These are phyloP conservation scores for Micropoecilia bifurca DNA, from an alignment of 2,797 vertebrate genomes.

Conservation along the genomic window DNA sequence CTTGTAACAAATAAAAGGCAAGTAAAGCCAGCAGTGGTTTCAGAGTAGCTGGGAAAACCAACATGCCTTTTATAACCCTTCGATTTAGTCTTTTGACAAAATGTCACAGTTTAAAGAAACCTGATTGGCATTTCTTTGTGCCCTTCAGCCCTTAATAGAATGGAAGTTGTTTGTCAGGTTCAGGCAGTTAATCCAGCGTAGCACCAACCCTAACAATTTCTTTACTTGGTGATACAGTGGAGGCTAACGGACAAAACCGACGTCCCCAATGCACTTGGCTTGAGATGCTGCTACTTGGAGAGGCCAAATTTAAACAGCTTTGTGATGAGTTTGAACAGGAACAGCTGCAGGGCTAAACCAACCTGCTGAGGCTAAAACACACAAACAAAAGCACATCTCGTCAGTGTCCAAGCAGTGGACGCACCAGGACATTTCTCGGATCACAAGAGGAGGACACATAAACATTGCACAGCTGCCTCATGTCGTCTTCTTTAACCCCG, in stretches of 20 bases:
- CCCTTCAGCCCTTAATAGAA: constrained; percentile 2
- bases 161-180: background rate
- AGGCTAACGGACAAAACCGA: constrained; percentile 35
- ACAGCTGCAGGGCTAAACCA: constrained; percentile 78
- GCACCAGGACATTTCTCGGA: constrained; percentile 71
- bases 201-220: constrained; percentile 22
- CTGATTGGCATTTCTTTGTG: constrained; percentile 32
- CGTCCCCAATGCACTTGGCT: constrained; percentile 38
- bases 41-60: constrained; percentile 69
- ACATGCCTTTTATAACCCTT: constrained; percentile 57
- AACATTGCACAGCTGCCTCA: constrained; percentile 83
- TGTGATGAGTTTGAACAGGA: constrained; percentile 65
- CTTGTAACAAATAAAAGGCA: constrained; percentile 55
- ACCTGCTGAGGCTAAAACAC: constrained; percentile 80
- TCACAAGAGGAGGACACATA: constrained; percentile 74
- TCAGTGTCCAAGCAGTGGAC: constrained; percentile 73
- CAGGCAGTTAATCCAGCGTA: background rate
- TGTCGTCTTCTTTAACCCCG: constrained; percentile 60
- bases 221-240: constrained; percentile 41
- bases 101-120: constrained; percentile 42
- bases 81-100: constrained; percentile 59
- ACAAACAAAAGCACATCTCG: constrained; percentile 80
- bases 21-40: constrained; percentile 63
- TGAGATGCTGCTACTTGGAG: constrained; percentile 67
- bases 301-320: constrained; percentile 64